Conservation (phyloP, 2,113 vertebrate species). For the Carassius auratus region DNA sequence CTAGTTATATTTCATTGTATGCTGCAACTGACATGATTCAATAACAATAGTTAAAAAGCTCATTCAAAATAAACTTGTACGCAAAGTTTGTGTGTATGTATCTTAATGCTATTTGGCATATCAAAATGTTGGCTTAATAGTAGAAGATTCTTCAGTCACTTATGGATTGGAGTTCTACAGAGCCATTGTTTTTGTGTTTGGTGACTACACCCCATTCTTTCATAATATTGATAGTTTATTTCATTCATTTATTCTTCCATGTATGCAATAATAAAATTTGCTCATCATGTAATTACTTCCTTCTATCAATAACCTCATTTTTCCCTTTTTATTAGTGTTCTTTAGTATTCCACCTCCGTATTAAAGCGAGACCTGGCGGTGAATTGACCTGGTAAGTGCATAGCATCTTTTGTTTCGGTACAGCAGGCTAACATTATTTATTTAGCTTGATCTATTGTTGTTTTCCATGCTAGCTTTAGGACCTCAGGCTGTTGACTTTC, state of each 20-base stretch:
- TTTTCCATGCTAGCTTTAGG: neutral
- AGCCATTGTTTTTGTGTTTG: neutral
- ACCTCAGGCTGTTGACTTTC: neutral
- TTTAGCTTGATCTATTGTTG: constrained; percentile 1
- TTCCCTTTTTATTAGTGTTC: neutral
- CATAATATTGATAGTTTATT: neutral
- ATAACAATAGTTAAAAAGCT: too few relatives aligned
- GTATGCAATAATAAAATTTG: neutral
- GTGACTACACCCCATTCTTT: constrained; percentile 15
- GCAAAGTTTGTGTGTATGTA: too few relatives aligned
- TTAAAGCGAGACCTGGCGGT: constrained; percentile 26
- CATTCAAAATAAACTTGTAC: neutral
- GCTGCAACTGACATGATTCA: neutral
- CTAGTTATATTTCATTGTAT: neutral
- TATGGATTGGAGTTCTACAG: neutral
- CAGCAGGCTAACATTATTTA: neutral
- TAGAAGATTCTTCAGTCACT: neutral
- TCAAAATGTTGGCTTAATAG: too few relatives aligned
- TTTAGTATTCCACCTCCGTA: constrained; percentile 56
- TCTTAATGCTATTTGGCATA: too few relatives aligned
- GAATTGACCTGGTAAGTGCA: constrained; percentile 48
- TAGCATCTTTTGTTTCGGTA: neutral
- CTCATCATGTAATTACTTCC: neutral
- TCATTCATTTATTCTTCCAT: neutral
- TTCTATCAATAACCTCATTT: neutral